Conservation (phyloP, 1,140 invertebrate genomes). For the Aphidius ervi region DNA sequence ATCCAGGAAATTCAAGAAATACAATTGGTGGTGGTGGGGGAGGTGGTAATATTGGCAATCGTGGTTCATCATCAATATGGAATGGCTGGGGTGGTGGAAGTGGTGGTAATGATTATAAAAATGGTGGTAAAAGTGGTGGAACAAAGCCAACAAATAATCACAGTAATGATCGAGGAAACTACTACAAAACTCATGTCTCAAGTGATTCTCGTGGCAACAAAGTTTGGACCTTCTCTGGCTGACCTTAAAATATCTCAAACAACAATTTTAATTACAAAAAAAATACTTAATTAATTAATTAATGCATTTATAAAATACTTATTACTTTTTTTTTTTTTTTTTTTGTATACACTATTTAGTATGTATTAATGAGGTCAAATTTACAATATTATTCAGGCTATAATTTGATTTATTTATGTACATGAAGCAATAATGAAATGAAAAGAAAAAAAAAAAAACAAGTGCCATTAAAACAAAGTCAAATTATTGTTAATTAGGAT, state of each 20-base stretch:
- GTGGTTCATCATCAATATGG: neutral
- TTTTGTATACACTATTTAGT: no score
- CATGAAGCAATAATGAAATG: no score
- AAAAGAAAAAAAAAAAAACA: no score
- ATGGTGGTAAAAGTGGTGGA: slow-evolving; percentile 4
- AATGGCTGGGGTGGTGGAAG: slow-evolving; percentile 5
- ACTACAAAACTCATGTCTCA: slow-evolving; percentile 24
- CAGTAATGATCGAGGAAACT: slow-evolving; percentile 11
- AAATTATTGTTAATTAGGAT: no score
- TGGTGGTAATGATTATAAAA: neutral
- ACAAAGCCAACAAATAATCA: slow-evolving; percentile 7
- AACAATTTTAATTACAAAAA: neutral
- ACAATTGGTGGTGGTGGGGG: slow-evolving; percentile 19
- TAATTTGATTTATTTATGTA: no score
- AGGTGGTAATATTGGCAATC: slow-evolving; percentile 14
- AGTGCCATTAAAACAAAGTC: no score
- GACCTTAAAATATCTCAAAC: neutral
- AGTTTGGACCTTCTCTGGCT: slow-evolving; percentile 24
- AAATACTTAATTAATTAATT: no score
- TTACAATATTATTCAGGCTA: no score
- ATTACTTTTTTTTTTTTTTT: no score
- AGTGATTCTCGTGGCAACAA: slow-evolving; percentile 18
- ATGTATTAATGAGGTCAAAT: no score
- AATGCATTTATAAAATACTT: no score
- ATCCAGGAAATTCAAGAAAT: slow-evolving; percentile 17